phyloP scores from a whole-genome alignment of 2,113 vertebrate species.

The Alligator mississippiensis region DNA sequence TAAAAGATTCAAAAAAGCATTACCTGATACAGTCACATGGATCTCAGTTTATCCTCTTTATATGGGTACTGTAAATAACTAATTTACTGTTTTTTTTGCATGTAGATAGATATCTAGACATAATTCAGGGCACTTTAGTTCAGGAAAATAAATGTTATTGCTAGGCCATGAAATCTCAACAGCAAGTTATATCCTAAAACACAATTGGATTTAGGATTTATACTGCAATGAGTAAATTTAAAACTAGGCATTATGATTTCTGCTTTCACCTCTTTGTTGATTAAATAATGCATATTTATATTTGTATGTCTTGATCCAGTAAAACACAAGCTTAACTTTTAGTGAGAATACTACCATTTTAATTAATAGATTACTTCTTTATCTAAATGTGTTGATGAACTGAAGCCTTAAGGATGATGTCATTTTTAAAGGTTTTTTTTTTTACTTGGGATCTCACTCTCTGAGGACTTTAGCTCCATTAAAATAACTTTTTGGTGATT shows the following conservation, averaged over 20 bases:
- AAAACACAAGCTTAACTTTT: background rate
- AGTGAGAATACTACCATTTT: background rate
- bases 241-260: background rate
- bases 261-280: background rate
- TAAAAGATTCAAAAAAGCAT: background rate
- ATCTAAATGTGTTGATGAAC: background rate
- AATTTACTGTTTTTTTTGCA: background rate
- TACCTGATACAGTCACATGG: background rate
- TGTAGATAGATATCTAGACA: background rate
- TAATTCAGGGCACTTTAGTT: background rate
- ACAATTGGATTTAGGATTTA: background rate
- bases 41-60: slow-evolving; percentile 17
- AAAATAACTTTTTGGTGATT: background rate
- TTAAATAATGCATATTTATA: background rate
- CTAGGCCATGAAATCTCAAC: background rate
- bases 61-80: slow-evolving; percentile 16
- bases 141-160: background rate
- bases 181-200: background rate
- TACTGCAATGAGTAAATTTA: background rate
- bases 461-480: background rate
- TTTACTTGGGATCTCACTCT: background rate
- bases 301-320: background rate
- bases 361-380: background rate
- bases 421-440: background rate
- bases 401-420: background rate